These are phyloP conservation scores for Macrosiphum euphorbiae DNA, from an alignment of 2,888 invertebrate genomes.

Conservation along the genomic window DNA sequence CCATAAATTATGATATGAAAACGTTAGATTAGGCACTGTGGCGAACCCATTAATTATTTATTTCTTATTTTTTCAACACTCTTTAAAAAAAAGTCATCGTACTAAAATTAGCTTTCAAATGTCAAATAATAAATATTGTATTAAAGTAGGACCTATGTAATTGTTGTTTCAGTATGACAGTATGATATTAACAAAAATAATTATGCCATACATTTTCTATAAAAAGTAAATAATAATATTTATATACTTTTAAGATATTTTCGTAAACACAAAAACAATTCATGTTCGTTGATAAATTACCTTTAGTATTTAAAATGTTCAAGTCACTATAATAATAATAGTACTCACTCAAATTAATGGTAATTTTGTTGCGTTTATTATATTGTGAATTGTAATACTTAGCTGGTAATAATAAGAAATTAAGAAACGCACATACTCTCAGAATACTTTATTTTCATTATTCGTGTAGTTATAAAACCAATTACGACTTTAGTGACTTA, in stretches of 20 bases:
- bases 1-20: conserved; percentile 25
- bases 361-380: not conserved
- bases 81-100: not conserved
- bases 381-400: not conserved
- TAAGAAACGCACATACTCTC: not conserved
- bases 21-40: conserved; percentile 1
- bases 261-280: not conserved
- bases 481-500: not conserved
- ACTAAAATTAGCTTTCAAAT: not conserved
- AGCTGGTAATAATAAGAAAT: not conserved
- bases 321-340: not conserved
- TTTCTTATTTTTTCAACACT: conserved; percentile 24
- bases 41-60: not conserved
- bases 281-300: not conserved
- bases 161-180: not conserved
- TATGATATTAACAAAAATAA: not conserved
- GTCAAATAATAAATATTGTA: not conserved
- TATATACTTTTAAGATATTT: not conserved
- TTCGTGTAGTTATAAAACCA: not conserved
- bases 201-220: not conserved
- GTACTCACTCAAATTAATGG: not conserved
- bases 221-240: not conserved
- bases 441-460: not conserved
- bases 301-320: not conserved
- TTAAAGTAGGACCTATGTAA: not conserved